phyloP scores from a whole-genome alignment of 2,888 invertebrate species.

The Pyrrhopygopsis socrates region DNA sequence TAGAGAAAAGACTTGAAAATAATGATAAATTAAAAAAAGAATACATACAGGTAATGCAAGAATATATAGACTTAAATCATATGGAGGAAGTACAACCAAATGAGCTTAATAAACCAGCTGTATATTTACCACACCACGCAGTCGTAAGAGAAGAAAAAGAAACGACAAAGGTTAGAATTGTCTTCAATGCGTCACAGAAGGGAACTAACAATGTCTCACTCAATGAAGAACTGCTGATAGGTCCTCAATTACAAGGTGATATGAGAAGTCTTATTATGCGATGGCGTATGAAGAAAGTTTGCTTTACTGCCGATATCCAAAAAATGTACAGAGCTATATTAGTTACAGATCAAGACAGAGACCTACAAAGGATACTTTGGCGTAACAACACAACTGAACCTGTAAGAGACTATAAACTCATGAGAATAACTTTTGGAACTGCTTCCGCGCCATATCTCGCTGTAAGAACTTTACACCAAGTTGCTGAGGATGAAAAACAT shows the following conservation, averaged over 20 bases:
- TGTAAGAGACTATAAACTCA: slow-evolving; percentile 54
- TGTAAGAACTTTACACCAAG: slow-evolving; percentile 59
- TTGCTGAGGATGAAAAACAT: slow-evolving; percentile 42
- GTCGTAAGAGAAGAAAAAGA: slow-evolving; percentile 6
- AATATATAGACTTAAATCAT: slow-evolving; percentile 1
- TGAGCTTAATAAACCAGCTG: slow-evolving; percentile 7
- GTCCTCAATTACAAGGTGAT: slow-evolving; percentile 77
- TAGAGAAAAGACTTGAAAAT: slow-evolving; percentile 62
- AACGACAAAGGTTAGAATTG: background rate
- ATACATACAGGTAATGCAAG: slow-evolving; percentile 5
- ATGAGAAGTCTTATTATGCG: slow-evolving; percentile 18
- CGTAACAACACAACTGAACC: slow-evolving; percentile 27
- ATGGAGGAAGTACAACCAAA: slow-evolving; percentile 28
- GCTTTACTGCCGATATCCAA: slow-evolving; percentile 8
- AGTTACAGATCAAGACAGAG: slow-evolving; percentile 12
- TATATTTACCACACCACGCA: slow-evolving; percentile 25
- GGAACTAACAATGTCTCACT: slow-evolving; percentile 50
- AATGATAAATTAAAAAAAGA: slow-evolving; percentile 7
- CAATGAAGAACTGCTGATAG: slow-evolving; percentile 73
- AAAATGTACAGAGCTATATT: slow-evolving; percentile 41
- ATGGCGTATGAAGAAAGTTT: slow-evolving; percentile 4
- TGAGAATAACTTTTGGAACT: slow-evolving; percentile 78
- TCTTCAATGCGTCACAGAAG: background rate
- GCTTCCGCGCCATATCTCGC: slow-evolving; percentile 75
- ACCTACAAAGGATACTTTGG: slow-evolving; percentile 25